Base-by-base conservation (phyloP, 2,113 vertebrate genomes). In the Euleptes europaea region DNA sequence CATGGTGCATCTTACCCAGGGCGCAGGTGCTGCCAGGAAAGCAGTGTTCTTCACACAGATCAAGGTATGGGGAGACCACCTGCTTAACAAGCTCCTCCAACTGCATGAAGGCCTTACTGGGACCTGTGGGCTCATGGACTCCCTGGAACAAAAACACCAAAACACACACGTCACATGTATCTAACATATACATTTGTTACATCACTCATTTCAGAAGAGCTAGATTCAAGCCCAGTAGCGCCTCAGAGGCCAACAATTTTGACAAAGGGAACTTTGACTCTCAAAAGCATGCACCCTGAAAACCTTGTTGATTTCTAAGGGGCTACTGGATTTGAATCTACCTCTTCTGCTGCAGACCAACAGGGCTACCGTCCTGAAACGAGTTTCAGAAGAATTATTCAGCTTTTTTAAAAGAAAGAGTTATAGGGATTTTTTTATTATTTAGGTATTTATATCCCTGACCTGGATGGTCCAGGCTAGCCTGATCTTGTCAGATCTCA, bases 11-110 rank as follows among this genome's bases (percentile, higher is more conserved):
- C 96, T 96, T 97, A 97, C 97, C 97, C 26, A 96, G 88, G 1
- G 92, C 82, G 74, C 91, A 94, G 1, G 76, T 83, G 71, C 94
- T 92, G 33, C 95, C 87, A n/a, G 92, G 79, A 86, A 89, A 90
- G 84, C 91, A 90, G 1, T 93, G 92, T 90, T 97, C 95, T 80
- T 94, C 95, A 14, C 95, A 95, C 71, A 97, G 93, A 86, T 96
- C 95, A 31, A 99, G 93, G 88, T 97, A 99, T 0, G 98, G 98
- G 4, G 98, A 98, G 1, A 99, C 97, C 33, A 97, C 97, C 78
- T 96, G 95, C 86, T 97, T 97, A 87, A 99, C 97, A 88, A 99
- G 94, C 47, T 95, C 96, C 92, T 99, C 98, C 93, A 99, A 93
- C 86, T 96, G 97, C 66, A 96, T 71, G n/a, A 97, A 98, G 76